These are phyloP conservation scores for Melipona quadrifasciata DNA, from an alignment of 1,140 invertebrate genomes.

Conservation along the genomic window DNA sequence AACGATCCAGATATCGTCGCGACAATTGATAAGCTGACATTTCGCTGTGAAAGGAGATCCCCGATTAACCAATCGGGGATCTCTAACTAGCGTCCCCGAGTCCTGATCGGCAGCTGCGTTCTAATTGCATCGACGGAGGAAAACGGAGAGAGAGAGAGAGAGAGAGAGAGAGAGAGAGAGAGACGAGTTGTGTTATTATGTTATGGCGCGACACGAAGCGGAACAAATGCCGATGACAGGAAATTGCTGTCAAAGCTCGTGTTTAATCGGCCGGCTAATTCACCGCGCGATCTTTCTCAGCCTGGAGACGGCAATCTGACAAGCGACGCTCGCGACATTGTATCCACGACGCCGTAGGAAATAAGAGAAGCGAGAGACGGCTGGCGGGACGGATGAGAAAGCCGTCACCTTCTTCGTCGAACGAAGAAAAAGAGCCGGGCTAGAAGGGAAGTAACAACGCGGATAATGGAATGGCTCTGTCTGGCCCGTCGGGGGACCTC, in stretches of 20 bases:
- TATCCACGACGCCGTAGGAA: background rate
- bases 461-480: conserved; percentile 55
- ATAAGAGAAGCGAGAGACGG: background rate
- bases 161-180: too few species aligned
- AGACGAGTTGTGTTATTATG: conserved; percentile 13
- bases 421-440: background rate
- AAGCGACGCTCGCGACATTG: background rate
- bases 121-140: conserved; percentile 24
- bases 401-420: background rate
- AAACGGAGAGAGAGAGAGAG: background rate
- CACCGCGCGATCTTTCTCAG: conserved; percentile 7
- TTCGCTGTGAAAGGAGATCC: background rate
- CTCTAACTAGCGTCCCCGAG: background rate
- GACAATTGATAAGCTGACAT: background rate
- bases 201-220: conserved; percentile 27
- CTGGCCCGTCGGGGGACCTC: conserved; percentile 15
- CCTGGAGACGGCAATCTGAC: background rate
- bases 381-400: background rate
- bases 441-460: conserved; percentile 45
- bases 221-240: conserved; percentile 44
- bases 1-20: too few species aligned
- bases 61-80: background rate
- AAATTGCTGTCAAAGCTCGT: conserved; percentile 36
- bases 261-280: conserved; percentile 45
- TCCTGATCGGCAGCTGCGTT: background rate